Percentiles rank a stretch among this genome's conserved stretches.
These are phyloP conservation scores for Acanthacorydalis orientalis DNA, from an alignment of 2,888 invertebrate genomes.

Conservation along the genomic window DNA sequence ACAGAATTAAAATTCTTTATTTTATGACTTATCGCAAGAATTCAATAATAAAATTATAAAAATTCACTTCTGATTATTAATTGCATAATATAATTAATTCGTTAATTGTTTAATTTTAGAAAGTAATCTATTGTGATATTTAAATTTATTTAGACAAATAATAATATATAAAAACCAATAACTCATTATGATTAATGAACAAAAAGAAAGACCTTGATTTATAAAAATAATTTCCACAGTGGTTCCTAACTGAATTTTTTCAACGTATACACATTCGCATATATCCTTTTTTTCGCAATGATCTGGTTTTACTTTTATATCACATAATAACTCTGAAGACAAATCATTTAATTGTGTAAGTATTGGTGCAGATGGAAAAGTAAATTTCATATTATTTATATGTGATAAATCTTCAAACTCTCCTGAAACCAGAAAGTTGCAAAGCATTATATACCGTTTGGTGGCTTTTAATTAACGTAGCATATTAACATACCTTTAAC, in stretches of 20 bases:
- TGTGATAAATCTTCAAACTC: conserved; percentile 9
- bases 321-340: conserved; percentile 33
- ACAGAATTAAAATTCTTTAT: too few species aligned
- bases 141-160: too few species aligned
- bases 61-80: too few species aligned
- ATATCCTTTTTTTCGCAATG: conserved; percentile 24
- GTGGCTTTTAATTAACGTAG: conserved; percentile 4
- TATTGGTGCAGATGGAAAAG: conserved; percentile 59
- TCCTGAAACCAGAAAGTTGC: conserved; percentile 21
- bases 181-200: too few species aligned
- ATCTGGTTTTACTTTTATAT: conserved; percentile 18
- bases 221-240: conserved; percentile 51
- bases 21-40: too few species aligned
- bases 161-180: too few species aligned
- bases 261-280: conserved; percentile 60
- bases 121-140: too few species aligned
- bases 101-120: too few species aligned
- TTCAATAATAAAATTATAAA: too few species aligned
- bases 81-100: too few species aligned
- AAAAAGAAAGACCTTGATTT: too few species aligned
- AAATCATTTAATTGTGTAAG: conserved; percentile 53
- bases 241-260: conserved; percentile 45
- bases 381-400: conserved; percentile 57
- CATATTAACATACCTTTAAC: conserved; percentile 1
- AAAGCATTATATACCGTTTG: too few species aligned